Conservation (phyloP, 2,888 invertebrate species). For the Agrotis segetum region DNA sequence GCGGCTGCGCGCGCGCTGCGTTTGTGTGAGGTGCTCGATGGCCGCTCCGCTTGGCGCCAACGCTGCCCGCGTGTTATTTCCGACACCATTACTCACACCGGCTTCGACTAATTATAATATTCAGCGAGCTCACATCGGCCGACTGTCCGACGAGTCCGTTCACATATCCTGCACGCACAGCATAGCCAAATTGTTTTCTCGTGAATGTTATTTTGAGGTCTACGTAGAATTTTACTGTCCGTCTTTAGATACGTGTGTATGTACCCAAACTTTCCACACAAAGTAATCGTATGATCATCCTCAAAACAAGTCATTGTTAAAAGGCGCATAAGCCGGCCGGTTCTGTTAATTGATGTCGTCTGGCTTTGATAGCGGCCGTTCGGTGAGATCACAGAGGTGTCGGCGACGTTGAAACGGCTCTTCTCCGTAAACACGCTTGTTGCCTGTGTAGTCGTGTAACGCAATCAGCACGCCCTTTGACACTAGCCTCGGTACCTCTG, state of each 20-base stretch:
- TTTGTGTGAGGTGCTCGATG: constrained; percentile 67
- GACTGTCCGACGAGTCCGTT: constrained; percentile 76
- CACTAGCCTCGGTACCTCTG: constrained; percentile 74
- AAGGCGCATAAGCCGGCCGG: constrained; percentile 65
- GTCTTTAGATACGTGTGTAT: constrained; percentile 34
- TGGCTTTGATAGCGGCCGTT: constrained; percentile 67
- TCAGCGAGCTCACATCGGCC: constrained; percentile 82
- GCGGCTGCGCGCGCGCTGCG: constrained; percentile 62
- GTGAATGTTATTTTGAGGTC: constrained; percentile 55
- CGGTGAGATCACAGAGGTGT: constrained; percentile 84
- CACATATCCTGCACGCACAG: constrained; percentile 66
- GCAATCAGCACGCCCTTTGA: constrained; percentile 86
- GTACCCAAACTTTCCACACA: constrained; percentile 46
- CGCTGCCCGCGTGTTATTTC: constrained; percentile 87
- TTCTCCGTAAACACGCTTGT: constrained; percentile 79
- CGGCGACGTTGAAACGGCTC: constrained; percentile 78
- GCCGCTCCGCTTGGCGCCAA: constrained; percentile 89
- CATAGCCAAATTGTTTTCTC: constrained; percentile 55
- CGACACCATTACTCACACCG: constrained; percentile 89
- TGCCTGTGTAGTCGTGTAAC: constrained; percentile 71
- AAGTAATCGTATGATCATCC: constrained; percentile 54
- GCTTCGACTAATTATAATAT: constrained; percentile 90
- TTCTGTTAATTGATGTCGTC: constrained; percentile 74
- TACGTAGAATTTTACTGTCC: constrained; percentile 50
- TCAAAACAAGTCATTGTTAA: constrained; percentile 61